Evolutionary conservation across 1,140 invertebrate species (phyloP), one percentile per base, ranked within the genome.

Genomic region (Bombus balteatus): DNA sequence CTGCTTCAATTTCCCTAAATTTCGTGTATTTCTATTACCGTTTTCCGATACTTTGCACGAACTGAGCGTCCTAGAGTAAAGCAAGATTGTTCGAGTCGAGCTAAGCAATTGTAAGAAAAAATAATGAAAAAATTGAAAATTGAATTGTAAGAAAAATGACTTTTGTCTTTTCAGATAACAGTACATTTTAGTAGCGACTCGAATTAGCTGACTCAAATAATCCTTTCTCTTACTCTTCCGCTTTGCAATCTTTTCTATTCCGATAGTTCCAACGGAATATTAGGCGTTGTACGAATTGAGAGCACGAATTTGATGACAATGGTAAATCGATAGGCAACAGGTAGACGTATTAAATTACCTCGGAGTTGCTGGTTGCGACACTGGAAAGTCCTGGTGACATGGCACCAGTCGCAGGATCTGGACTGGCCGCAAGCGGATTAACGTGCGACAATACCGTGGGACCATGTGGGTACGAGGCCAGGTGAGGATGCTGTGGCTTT

Each of bases 321-420:
- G 13, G 15, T 32, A 32, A 10, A 43, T 39, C 34, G 43, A 43
- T 77, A 12, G 32, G 18, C 6, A 37, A 68, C 32, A 3, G 72
- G 12, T 62, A 62, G 5, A 53, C 15, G 13, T 13, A 28, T 94
- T 95, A 22, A 22, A 65, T 95, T 93, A 97, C 97, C 96, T 97
- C 97, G 12, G 97, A 97, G 89, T 97, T 96, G 93, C 96, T 97
- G 18, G 97, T 97, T 39, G 97, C 97, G 39, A 97, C 96, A 65
- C 97, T 97, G 92, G 97, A 97, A 25, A 97, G 91, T 41, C 96
- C 97, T 0, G 97, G 97, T 6, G 97, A 97, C 94, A 97, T 96
- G 34, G 96, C 95, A 57, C 95, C 95, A 72, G 95, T 95, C 22
- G 95, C 90, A 28, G 92, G 94, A 89, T 97, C 97, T 1, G 96